Base-by-base conservation (phyloP, 2,797 vertebrate genomes). In the Gymnodraco acuticeps region DNA sequence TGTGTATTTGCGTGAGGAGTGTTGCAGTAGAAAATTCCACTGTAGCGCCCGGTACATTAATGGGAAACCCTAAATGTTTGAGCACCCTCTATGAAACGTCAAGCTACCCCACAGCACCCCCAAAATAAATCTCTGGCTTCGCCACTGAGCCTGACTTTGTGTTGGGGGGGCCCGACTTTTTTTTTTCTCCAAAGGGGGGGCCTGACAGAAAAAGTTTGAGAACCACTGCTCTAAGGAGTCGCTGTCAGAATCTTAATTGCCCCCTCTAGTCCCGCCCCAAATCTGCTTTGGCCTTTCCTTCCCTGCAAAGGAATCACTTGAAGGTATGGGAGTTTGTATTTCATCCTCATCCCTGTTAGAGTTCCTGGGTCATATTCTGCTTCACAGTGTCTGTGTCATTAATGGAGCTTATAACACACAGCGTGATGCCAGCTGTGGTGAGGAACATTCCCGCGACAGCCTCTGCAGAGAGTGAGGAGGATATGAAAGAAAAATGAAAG, bases 401-500 rank as follows among this genome's bases (percentile, higher is more conserved):
- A 73, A 95, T 33, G 51, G 96, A 96, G 64, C 94, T 97, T 27
- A 95, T 86, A 6, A 96, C 42, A 12, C 98, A 99, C 48, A 99
- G 90, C 0, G 92, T 91, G 69, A 97, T 88, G 17, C 98, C 98
- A 1, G 93, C 76, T 83, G 92, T 23, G 5, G 95, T 96, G 60
- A 99, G 95, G 78, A 96, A 82, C 95, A 97, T 96, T 47, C 97
- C 98, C n/a, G 88, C 77, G 0, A 93, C 87, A 2, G 96, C 97
- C 81, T 93, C 98, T 99, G 77, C 1, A 54, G 67, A 86, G 47
- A 64, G 19, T 10, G 19, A 67, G 46, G 58, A 47, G 31, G 38
- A 60, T 14, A 63, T 12, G 7, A 68, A 27, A 61, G 46, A 52
- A 15, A 31, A 41, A 54, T 6, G 5, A 19, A 33, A 61, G 19